phyloP scores from a whole-genome alignment of 1,140 invertebrate genomes.

The Schlechtendalia chinensis region DNA sequence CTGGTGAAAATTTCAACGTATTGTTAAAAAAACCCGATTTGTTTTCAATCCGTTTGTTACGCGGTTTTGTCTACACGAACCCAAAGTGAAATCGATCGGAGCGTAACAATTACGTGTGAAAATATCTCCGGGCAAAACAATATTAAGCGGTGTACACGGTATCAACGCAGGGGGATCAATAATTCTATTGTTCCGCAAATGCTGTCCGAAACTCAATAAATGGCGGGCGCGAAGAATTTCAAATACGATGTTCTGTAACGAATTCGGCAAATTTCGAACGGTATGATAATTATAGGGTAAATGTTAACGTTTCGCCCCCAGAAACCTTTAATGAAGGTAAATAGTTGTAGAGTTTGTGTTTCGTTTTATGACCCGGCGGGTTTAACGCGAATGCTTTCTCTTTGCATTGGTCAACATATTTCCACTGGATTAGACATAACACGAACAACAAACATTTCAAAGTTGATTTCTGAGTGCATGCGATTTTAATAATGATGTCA shows the following conservation, averaged over 20 bases:
- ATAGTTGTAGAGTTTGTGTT: conserved; percentile 19
- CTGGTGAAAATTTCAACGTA: too few relatives aligned
- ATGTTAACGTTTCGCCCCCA: background rate
- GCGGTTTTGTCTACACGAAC: too few relatives aligned
- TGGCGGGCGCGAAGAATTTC: background rate
- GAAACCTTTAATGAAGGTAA: conserved; percentile 24
- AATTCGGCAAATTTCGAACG: background rate
- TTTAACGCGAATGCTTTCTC: background rate
- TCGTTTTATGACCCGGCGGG: conserved; percentile 1
- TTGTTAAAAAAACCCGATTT: too few relatives aligned
- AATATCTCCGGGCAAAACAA: too few relatives aligned
- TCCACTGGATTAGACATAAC: background rate
- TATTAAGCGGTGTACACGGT: too few relatives aligned
- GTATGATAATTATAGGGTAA: background rate
- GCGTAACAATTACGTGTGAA: too few relatives aligned
- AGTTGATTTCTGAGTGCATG: background rate
- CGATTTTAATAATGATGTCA: background rate
- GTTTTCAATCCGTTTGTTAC: too few relatives aligned
- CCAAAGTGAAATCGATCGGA: too few relatives aligned
- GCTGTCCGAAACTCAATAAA: background rate
- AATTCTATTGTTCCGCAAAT: too few relatives aligned
- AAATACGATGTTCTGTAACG: background rate
- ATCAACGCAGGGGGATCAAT: too few relatives aligned
- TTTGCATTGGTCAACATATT: background rate
- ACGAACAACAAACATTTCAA: background rate